Conservation (phyloP, 2,113 vertebrate species). For the Felis chaus region DNA sequence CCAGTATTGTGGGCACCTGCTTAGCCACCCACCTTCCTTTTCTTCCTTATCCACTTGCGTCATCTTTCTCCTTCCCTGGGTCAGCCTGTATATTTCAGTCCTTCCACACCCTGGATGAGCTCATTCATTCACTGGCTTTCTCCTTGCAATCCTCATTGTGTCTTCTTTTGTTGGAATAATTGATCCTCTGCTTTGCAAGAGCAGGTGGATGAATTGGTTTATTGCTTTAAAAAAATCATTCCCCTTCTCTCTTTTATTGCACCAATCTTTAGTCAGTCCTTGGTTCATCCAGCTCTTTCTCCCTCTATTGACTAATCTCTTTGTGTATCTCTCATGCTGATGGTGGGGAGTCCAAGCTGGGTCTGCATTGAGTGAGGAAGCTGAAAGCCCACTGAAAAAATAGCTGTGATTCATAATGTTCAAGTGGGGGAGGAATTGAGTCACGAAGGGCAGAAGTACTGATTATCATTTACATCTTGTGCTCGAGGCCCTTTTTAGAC, state of each 20-base stretch:
- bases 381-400: not conserved
- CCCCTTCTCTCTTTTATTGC: slow-evolving; percentile 41
- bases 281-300: not conserved
- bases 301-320: not conserved
- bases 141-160: not conserved
- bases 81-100: slow-evolving; percentile 28
- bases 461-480: not conserved
- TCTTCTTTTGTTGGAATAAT: slow-evolving; percentile 59
- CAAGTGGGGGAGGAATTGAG: not conserved
- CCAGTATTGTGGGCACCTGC: slow-evolving; percentile 43
- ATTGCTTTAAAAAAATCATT: slow-evolving; percentile 21
- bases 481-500: not conserved
- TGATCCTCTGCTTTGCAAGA: slow-evolving; percentile 55
- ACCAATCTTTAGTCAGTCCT: not conserved
- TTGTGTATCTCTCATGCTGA: not conserved
- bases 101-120: not conserved
- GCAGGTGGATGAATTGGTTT: slow-evolving; percentile 57
- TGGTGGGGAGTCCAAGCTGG: not conserved
- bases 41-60: slow-evolving; percentile 40
- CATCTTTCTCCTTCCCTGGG: slow-evolving; percentile 47
- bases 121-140: slow-evolving; percentile 39
- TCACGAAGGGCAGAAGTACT: not conserved
- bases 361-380: not conserved
- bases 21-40: slow-evolving; percentile 75
- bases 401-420: not conserved